Evolutionary conservation across 2,113 vertebrate species (phyloP), one percentile per base, ranked within the genome.

Genomic region (Phasianus colchicus): DNA sequence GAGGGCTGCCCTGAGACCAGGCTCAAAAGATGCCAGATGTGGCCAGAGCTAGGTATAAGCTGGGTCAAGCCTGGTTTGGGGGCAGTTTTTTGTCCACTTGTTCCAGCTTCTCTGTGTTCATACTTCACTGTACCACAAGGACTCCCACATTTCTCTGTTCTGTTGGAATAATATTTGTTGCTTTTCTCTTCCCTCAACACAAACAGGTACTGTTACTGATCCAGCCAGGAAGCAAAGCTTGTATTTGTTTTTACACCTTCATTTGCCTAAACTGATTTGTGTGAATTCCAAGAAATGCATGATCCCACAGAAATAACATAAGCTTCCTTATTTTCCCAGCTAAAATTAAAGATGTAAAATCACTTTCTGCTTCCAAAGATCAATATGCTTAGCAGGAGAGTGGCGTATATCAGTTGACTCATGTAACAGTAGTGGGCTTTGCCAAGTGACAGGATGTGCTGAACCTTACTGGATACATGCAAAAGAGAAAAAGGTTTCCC

Each of bases 401-500:
- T 27, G 77, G 85, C 85, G 87, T 95, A 16, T 72, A 79, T 42
- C 86, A 69, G 86, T 77, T 77, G 52, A 74, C 72, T 86, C 34
- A 34, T 65, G 38, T n/a, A 88, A 74, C 34, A 91, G 78, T 83
- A 86, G 88, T 65, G 61, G 83, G 82, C 57, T 88, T 80, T 69
- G 65, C 76, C 87, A 92, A 85, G 72, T 85, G 78, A 93, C 54
- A 82, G 78, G 48, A 93, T 67, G 43, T 10, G 42, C 27, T 34
- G 83, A 86, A 88, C 43, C 54, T 54, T 64, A 67, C 32, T 8
- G 18, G 75, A 92, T 87, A 84, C 55, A 91, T 86, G 43, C 16
- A 57, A 83, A 91, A 40, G 64, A 29, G 20, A 47, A 83, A 92
- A 89, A 86, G 72, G 69, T 88, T 80, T 83, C 69, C 61, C 88